Conservation (phyloP, 2,888 invertebrate species). For the Masnerella sp. region DNA sequence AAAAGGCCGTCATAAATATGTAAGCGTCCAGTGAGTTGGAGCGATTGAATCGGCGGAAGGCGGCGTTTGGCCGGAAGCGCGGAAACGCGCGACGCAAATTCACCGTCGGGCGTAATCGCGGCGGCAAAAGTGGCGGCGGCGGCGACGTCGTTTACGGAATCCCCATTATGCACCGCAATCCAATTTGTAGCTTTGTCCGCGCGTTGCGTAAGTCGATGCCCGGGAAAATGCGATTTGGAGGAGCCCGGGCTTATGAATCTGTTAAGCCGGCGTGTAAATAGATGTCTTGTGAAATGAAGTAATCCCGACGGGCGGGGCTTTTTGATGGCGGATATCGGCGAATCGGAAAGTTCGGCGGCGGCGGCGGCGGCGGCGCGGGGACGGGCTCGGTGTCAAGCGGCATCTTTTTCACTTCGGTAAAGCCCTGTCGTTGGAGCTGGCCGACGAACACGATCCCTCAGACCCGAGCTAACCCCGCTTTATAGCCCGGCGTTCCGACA, state of each 20-base stretch:
- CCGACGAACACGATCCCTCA: slow-evolving; percentile 75
- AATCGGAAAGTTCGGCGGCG: slow-evolving; percentile 55
- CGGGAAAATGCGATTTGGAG: slow-evolving; percentile 50
- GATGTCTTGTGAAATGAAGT: slow-evolving; percentile 59
- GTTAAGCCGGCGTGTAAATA: slow-evolving; percentile 58
- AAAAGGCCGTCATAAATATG: slow-evolving; percentile 35
- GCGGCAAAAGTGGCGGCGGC: slow-evolving; percentile 34
- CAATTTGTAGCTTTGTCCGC: slow-evolving; percentile 54
- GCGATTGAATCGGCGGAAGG: slow-evolving; percentile 11
- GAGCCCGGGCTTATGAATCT: slow-evolving; percentile 52
- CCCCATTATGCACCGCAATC: slow-evolving; percentile 46
- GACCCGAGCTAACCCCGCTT: slow-evolving; percentile 73
- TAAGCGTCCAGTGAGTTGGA: slow-evolving; percentile 10
- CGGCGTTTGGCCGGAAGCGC: slow-evolving; percentile 4
- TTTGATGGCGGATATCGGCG: slow-evolving; percentile 50
- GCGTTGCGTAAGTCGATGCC: slow-evolving; percentile 47
- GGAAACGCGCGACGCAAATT: slow-evolving; percentile 29
- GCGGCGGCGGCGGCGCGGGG: slow-evolving; percentile 42
- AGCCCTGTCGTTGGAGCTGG: slow-evolving; percentile 70
- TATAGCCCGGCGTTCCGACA: slow-evolving; percentile 69
- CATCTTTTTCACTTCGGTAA: slow-evolving; percentile 70
- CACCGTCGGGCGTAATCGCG: slow-evolving; percentile 44
- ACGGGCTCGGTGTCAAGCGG: slow-evolving; percentile 66
- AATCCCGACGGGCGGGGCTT: slow-evolving; percentile 47
- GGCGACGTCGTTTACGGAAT: too few species aligned